A percentile compares a stretch with the other conserved stretches of the same genome.
Conservation (phyloP, 2,888 invertebrate species). For the Plagodis dolabraria region DNA sequence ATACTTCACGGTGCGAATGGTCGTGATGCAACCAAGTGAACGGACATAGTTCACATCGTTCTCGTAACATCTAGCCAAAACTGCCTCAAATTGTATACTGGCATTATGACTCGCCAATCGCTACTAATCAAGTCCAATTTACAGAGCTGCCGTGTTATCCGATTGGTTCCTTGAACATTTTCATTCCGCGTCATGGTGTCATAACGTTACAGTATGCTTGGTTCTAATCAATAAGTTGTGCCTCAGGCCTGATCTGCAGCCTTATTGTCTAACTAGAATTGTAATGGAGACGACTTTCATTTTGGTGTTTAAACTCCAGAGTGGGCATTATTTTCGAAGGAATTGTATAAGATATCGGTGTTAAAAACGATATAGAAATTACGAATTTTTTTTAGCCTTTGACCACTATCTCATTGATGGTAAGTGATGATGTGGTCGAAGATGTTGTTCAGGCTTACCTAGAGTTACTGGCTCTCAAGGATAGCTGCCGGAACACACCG, state of each 20-base stretch:
- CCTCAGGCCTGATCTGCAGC: constrained; percentile 15
- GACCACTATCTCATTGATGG: too few relatives aligned
- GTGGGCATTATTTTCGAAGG: too few relatives aligned
- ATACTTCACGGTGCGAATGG: background rate
- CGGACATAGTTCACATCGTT: constrained; percentile 5
- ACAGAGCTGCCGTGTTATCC: constrained; percentile 13
- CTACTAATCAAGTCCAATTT: constrained; percentile 16
- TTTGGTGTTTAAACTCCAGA: too few relatives aligned
- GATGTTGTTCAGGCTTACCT: too few relatives aligned
- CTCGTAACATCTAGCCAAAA: constrained; percentile 10
- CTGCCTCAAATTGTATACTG: constrained; percentile 1
- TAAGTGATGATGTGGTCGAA: too few relatives aligned
- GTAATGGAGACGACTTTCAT: too few relatives aligned
- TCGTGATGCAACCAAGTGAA: constrained; percentile 29
- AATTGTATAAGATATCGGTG: too few relatives aligned
- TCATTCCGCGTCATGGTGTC: background rate
- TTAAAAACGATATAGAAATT: too few relatives aligned
- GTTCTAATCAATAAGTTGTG: constrained; percentile 13
- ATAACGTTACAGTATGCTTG: constrained; percentile 18
- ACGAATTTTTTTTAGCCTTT: too few relatives aligned
- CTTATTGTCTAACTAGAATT: too few relatives aligned
- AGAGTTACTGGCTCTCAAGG: too few relatives aligned
- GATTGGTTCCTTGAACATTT: constrained; percentile 19
- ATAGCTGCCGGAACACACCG: too few relatives aligned
- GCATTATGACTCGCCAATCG: constrained; percentile 5